Evolutionary conservation across 2,113 vertebrate genomes (phyloP), one percentile per base, ranked within the genome.

Genomic region (Callocephalon fimbriatum): DNA sequence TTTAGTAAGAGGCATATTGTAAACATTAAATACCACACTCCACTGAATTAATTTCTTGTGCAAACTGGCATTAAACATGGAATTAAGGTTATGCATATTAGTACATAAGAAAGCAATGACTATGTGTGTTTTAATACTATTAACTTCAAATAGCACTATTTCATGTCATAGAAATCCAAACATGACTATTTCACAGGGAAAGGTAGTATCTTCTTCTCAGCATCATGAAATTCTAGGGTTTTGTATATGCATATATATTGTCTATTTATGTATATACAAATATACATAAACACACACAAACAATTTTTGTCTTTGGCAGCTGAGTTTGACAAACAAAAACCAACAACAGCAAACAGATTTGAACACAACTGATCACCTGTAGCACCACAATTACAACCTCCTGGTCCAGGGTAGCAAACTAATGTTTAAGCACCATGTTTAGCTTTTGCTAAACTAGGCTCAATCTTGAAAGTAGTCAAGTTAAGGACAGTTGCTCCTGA

Each of bases 231-330:
- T 91, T 88, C 65, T 88, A 90, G 26, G 77, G 79, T 44, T 97
- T 90, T 92, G 77, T 82, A 85, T 92, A 92, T 54, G 86, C 47
- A 93, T 66, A 83, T 80, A 70, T 82, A 86, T 31, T 77, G 85
- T 92, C 79, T 92, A 96, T 91, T 90, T 91, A 91, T 2, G 29
- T 73, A 81, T 63, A 91, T 61, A 95, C 74, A 96, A 86, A 93
- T 77, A 95, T 35, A 93, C 65, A 94, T 56, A 88, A 51, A 81
- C 42, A 74, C 63, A 96, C 68, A 95, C 48, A 86, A 26, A 91
- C 85, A 53, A 62, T 40, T 95, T 96, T 96, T 98, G 86, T 98
- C 98, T 98, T 97, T 97, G 98, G 98, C 94, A 97, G 97, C 80
- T 91, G 40, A 89, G 72, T 95, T 71, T 89, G 80, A 70, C 59